These are phyloP conservation scores for Engraulis encrasicolus DNA, from an alignment of 2,113 vertebrate genomes.

Conservation along the genomic window DNA sequence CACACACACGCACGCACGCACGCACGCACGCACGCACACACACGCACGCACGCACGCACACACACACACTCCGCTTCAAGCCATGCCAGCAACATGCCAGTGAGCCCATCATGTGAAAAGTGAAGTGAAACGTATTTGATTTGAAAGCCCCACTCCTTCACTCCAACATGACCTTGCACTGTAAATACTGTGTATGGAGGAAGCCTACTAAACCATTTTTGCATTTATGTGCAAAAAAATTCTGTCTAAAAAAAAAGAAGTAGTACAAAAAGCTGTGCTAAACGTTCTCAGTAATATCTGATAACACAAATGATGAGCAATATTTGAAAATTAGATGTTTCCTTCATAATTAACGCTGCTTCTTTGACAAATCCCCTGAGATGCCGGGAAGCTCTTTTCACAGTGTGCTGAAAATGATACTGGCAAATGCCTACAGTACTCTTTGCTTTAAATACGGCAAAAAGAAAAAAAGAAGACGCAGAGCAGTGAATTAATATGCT, in stretches of 20 bases:
- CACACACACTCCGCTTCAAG: no score
- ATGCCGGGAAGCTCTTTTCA: conserved; percentile 54
- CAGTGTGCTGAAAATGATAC: conserved; percentile 55
- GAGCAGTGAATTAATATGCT: conserved; percentile 59
- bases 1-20: conserved; percentile 20
- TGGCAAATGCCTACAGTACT: conserved; percentile 58
- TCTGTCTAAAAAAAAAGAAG: conserved; percentile 19
- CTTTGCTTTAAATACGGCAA: conserved; percentile 58
- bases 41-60: no score
- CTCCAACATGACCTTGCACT: background rate
- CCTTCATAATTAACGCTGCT: conserved; percentile 63
- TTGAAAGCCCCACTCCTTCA: background rate
- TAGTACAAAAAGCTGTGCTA: conserved; percentile 40
- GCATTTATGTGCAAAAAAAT: background rate
- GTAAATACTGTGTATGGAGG: background rate
- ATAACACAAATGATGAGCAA: conserved; percentile 64
- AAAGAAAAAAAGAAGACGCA: conserved; percentile 47
- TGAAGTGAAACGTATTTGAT: background rate
- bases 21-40: no score
- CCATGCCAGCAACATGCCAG: no score
- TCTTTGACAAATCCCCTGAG: conserved; percentile 61
- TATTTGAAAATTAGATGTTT: conserved; percentile 63
- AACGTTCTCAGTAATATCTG: conserved; percentile 52
- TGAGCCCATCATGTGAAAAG: no score
- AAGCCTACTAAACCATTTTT: background rate